Percentiles rank a stretch among this genome's conserved stretches.
Conservation (phyloP, 2,888 invertebrate genomes). For the Drosophila maculinotata region DNA sequence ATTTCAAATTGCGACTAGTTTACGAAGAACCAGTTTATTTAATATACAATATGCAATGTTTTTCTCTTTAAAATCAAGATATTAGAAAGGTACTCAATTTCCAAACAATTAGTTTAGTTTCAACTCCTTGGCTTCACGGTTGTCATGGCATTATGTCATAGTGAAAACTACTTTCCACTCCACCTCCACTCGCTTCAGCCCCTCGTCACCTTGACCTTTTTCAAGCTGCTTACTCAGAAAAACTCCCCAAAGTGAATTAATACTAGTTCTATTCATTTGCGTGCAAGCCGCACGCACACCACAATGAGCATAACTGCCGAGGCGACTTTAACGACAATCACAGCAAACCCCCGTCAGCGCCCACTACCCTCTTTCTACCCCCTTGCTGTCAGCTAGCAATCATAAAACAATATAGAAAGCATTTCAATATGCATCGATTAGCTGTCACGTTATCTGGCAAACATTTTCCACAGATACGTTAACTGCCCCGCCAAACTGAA, state of each 20-base stretch:
- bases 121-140: not conserved
- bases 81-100: too few relatives aligned
- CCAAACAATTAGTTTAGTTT: not conserved
- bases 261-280: constrained; percentile 13
- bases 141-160: not conserved
- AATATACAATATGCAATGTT: too few relatives aligned
- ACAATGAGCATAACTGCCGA: not conserved
- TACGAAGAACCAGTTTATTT: too few relatives aligned
- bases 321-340: constrained; percentile 31
- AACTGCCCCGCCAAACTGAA: constrained; percentile 12
- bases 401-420: constrained; percentile 27
- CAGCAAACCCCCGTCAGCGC: constrained; percentile 8
- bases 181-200: not conserved
- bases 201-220: constrained; percentile 9
- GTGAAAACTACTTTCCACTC: not conserved
- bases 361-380: not conserved
- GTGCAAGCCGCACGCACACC: constrained; percentile 5
- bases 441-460: constrained; percentile 67
- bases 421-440: constrained; percentile 69
- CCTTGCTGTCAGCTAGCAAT: constrained; percentile 10
- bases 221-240: not conserved
- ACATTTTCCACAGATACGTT: constrained; percentile 42
- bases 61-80: too few relatives aligned
- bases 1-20: too few relatives aligned
- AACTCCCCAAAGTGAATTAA: constrained; percentile 10